Conservation (phyloP, 2,797 vertebrate species). For the Enteromius afrohamiltoni region DNA sequence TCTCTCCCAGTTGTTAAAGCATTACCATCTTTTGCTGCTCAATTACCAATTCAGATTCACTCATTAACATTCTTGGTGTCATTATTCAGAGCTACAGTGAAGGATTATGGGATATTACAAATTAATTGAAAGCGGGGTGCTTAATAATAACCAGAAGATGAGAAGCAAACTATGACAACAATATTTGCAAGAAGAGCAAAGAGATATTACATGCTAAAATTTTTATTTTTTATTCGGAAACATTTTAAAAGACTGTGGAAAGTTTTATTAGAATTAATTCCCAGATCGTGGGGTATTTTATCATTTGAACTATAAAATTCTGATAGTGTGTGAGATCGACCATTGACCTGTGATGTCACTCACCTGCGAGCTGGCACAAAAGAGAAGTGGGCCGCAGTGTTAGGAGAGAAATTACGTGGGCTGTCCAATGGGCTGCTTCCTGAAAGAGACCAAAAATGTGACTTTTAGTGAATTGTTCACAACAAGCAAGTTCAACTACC, state of each 20-base stretch:
- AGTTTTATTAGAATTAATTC: background rate
- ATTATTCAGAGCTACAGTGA: constrained; percentile 51
- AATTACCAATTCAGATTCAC: constrained; percentile 49
- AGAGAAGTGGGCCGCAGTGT: constrained; percentile 93
- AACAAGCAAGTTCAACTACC: background rate
- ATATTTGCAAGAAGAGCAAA: background rate
- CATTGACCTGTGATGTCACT: constrained; percentile 61
- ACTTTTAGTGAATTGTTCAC: constrained; percentile 41
- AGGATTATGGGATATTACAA: constrained; percentile 59
- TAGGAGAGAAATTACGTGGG: constrained; percentile 96
- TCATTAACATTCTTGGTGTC: constrained; percentile 54
- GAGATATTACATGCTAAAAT: background rate
- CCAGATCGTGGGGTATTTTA: background rate
- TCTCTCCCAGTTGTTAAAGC: constrained; percentile 50
- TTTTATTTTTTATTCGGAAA: background rate
- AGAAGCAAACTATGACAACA: constrained; percentile 29
- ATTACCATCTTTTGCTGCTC: constrained; percentile 59
- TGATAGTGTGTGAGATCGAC: background rate
- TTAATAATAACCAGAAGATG: constrained; percentile 46
- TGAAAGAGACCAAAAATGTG: constrained; percentile 67
- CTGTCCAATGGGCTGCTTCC: constrained; percentile 96
- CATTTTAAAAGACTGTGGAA: background rate
- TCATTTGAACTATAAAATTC: background rate
- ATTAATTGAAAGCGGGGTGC: constrained; percentile 29
- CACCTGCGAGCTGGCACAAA: constrained; percentile 95